Base-by-base conservation (phyloP, 2,888 invertebrate genomes). In the Lasius platythorax region DNA sequence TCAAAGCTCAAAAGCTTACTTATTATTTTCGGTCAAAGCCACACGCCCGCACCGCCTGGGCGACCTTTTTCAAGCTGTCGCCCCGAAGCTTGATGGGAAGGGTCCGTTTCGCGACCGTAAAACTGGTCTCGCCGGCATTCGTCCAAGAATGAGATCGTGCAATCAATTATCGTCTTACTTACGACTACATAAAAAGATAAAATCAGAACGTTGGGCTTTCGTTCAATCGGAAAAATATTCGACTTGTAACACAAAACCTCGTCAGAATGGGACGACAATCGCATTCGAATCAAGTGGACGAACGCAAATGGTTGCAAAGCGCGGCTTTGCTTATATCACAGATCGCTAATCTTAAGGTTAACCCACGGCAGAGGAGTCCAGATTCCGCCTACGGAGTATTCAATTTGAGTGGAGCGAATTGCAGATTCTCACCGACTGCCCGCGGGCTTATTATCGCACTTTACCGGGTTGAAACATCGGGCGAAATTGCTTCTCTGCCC, bases 401-500 rank as follows among this genome's bases (percentile, higher is more conserved):
- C 93, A 94, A 94, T 94, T 94, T 94, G 92, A 92, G 91, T 89
- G 91, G 90, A 91, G 93, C 90, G 93, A 94, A 93, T 93, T 92
- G 92, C 91, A 93, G 92, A 93, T 93, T 92, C 93, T 92, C 92
- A 90, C 93, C 91, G 93, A 93, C 91, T 91, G 93, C 94, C 93
- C 93, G 93, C 92, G 93, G 93, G 93, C 93, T 94, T 94, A 93
- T 94, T 94, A 94, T 93, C 93, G 93, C 93, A 93, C 93, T 93
- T 93, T 93, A 91, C 93, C 91, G 90, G 91, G 91, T 91, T 91
- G 92, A 91, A 90, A 89, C 91, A 91, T 91, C 90, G 87, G 87
- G 91, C 90, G 89, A 91, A 93, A 92, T 91, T 88, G 88, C 89
- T 87, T 88, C 85, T 87, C 82, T 76, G 84, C 86, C 73, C 73